Base-by-base conservation (phyloP, 2,888 invertebrate genomes). In the Cantharis flavilabris region DNA sequence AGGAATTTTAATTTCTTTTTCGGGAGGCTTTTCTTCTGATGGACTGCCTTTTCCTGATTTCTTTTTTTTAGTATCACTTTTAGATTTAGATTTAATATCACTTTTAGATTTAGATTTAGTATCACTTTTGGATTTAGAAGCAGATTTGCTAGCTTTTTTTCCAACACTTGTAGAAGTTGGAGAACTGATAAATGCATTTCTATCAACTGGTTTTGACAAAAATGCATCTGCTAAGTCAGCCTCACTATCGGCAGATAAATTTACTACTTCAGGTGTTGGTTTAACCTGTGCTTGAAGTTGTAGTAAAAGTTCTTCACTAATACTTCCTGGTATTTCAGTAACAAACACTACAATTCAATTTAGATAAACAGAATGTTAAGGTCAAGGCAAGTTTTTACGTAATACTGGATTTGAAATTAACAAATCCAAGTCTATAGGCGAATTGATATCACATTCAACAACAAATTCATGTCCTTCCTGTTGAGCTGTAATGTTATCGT, bases 201-300 rank as follows among this genome's bases (percentile, higher is more conserved):
- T 78, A 64, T 76, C 76, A 1, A 83, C 78, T 71, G 77, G 76
- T 69, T 83, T 82, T 13, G 83, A 85, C 11, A 83, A 82, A 74
- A 85, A 82, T 0, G 84, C 84, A 77, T 85, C 86, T 70, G 84
- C 84, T 18, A 86, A 72, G 75, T 85, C 84, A 26, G 83, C 81
- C 16, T 83, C 80, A 75, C 85, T 85, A n/a, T 84, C 84, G 33
- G 81, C 80, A 26, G 80, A 79, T 30, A 62, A 70, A 4, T 67
- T 65, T 9, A 76, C 30, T 18, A 33, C 20, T 16, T 80, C 70
- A 9, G 73, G 75, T 9, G 64, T 33, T 23, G 71, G 30, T 49
- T 77, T 70, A 7, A 81, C 79, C 64, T 76, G 75, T n/a, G 73
- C 69, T 69, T 78, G 79, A 18, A 84, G 76, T 77, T 83, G 82